Percentiles rank a stretch among this genome's conserved stretches.
phyloP scores from a whole-genome alignment of 2,888 invertebrate species.

The Frankliniella fusca region DNA sequence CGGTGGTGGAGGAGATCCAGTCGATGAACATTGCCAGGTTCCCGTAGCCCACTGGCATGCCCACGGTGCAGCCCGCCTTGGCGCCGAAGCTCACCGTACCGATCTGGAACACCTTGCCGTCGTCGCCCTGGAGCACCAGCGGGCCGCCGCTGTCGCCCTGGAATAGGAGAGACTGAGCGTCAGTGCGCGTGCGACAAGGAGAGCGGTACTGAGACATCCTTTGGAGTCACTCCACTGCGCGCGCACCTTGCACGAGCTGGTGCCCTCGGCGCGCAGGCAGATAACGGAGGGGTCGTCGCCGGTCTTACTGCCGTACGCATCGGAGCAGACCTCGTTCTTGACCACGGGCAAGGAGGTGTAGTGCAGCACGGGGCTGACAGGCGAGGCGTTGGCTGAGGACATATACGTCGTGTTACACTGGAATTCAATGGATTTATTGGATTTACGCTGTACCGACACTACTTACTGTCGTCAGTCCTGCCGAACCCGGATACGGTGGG shows the following conservation, averaged over 20 bases:
- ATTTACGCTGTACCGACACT: not conserved
- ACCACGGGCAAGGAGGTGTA: conserved; percentile 16
- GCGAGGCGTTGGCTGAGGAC: not conserved
- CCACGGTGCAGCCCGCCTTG: not conserved
- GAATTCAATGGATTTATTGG: too few species aligned
- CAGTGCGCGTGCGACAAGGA: too few species aligned
- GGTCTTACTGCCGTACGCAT: not conserved
- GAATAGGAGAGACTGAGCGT: not conserved
- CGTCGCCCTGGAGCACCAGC: conserved; percentile 33
- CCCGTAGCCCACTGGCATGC: not conserved
- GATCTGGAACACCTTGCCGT: conserved; percentile 35
- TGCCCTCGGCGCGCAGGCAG: conserved; percentile 18
- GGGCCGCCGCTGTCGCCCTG: conserved; percentile 43
- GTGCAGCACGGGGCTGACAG: conserved; percentile 3
- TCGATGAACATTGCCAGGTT: not conserved
- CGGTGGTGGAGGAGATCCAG: conserved; percentile 4
- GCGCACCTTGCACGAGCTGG: conserved; percentile 35
- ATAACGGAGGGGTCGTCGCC: not conserved
- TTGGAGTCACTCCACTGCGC: not conserved
- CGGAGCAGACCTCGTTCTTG: not conserved
- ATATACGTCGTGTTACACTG: too few species aligned
- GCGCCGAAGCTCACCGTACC: conserved; percentile 40
- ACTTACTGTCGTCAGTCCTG: conserved; percentile 36
- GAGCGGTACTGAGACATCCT: too few species aligned
- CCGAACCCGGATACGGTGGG: conserved; percentile 39